Evolutionary conservation across 2,797 vertebrate genomes (phyloP).

Genomic region (Eidolon dupreanum): DNA sequence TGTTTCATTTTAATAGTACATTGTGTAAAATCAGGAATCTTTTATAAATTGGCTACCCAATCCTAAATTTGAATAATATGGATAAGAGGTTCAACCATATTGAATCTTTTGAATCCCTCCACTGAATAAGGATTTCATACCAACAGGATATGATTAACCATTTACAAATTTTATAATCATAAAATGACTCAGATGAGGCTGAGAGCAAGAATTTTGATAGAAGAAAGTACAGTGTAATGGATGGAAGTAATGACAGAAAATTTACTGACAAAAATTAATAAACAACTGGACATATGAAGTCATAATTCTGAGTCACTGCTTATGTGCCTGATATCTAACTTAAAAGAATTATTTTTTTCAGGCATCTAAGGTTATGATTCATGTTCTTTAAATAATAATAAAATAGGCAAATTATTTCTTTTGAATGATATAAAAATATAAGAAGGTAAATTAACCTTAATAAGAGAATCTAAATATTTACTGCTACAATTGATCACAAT

Average conservation of each 20-base stretch:
- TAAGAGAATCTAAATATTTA: neutral
- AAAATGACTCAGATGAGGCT: constrained; percentile 32
- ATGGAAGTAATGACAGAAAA: neutral
- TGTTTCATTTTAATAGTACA: neutral
- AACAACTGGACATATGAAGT: neutral
- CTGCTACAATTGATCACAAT: neutral
- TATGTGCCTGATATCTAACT: constrained; percentile 52
- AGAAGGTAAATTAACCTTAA: constrained; percentile 29
- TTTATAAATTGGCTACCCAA: neutral
- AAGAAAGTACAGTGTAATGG: neutral
- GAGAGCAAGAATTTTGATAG: constrained; percentile 14
- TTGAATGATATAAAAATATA: neutral
- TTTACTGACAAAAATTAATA: constrained; percentile 66
- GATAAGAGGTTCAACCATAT: neutral
- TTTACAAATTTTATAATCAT: constrained; percentile 31
- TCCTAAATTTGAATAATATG: neutral
- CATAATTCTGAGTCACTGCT: constrained; percentile 64
- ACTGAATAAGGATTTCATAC: neutral
- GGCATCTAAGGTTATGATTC: neutral
- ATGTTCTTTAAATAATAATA: constrained; percentile 42
- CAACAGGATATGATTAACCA: constrained; percentile 60
- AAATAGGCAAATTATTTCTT: neutral
- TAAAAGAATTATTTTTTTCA: constrained; percentile 46
- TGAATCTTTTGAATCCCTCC: neutral
- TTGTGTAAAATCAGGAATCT: constrained; percentile 29